Base-by-base conservation (phyloP, 2,113 vertebrate species). In the Hucho hucho region DNA sequence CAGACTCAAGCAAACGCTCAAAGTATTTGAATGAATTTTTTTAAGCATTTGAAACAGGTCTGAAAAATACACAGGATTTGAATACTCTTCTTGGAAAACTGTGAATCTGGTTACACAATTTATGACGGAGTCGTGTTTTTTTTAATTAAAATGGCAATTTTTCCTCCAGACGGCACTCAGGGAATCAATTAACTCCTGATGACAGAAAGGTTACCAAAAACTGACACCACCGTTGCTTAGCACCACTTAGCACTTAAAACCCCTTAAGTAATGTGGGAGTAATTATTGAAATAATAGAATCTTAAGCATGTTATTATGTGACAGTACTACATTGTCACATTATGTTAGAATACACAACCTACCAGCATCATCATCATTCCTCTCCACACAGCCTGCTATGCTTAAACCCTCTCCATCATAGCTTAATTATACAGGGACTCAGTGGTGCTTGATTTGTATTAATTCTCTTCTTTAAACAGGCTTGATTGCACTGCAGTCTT, bases 381-480 rank as follows among this genome's bases (percentile, higher is more conserved):
- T 12, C 64, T 63, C 29, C 37, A 37, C 72, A 43, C 61, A 2
- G 6, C 22, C 14, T 26, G 32, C 20, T 56, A 11, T 25, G 64
- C 49, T 70, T 71, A 70, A 65, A n/a, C 64, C 73, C 78, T 32
- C 59, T 70, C 3, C 66, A 28, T 28, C 18, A 26, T 28, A 68
- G 66, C 20, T 59, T 72, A 12, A 76, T 86, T 78, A 84, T 29
- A 26, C 49, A 53, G 49, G 12, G 49, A 53, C 49, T 53, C 49
- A 53, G 49, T 18, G 16, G 64, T 64, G 75, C 74, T 76, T 73
- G 26, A 70, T 76, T 83, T 78, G 78, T 75, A 87, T 88, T 83
- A 9, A 24, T 81, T 74, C 64, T 73, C 80, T 88, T 75, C 71
- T 87, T 78, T 68, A 69, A 73, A 81, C 73, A 83, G 26, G 71